Evolutionary conservation across 2,888 invertebrate species (phyloP).

Genomic region (Cephus rjabovi): DNA sequence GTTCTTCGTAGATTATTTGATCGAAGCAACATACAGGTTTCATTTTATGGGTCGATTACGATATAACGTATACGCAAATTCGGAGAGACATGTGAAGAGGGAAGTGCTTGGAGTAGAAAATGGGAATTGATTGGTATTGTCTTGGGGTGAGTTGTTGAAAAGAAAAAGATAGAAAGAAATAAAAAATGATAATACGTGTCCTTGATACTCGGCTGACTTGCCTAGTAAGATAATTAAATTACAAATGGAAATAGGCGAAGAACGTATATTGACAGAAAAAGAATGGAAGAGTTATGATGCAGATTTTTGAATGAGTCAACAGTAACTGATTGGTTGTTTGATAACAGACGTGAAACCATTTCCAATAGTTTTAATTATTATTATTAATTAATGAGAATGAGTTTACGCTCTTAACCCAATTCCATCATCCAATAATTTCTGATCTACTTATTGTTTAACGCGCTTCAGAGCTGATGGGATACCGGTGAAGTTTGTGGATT

Average conservation of each 20-base stretch:
- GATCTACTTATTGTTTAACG: not conserved
- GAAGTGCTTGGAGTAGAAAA: slow-evolving; percentile 8
- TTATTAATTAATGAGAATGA: not conserved
- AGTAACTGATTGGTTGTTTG: not conserved
- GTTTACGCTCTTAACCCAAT: not conserved
- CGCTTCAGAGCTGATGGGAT: not conserved
- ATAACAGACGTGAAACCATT: not conserved
- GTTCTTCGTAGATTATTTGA: slow-evolving; percentile 41
- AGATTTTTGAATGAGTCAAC: not conserved
- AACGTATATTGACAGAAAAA: not conserved
- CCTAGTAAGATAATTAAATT: slow-evolving; percentile 11
- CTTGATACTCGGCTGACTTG: slow-evolving; percentile 21
- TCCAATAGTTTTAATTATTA: not conserved
- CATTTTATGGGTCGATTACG: slow-evolving; percentile 26
- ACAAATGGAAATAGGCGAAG: not conserved
- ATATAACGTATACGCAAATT: slow-evolving; percentile 24
- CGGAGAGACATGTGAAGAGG: not conserved
- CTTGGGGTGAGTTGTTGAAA: slow-evolving; percentile 11
- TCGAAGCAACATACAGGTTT: slow-evolving; percentile 37
- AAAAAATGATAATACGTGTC: slow-evolving; percentile 10
- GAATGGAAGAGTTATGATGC: not conserved
- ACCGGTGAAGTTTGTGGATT: not conserved
- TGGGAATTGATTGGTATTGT: slow-evolving; percentile 16
- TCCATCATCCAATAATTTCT: not conserved
- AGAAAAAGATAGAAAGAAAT: slow-evolving; percentile 9